A percentile compares a stretch with the other conserved stretches of the same genome.
phyloP scores from a whole-genome alignment of 2,113 vertebrate species.

The Dendrocopos noguchii region DNA sequence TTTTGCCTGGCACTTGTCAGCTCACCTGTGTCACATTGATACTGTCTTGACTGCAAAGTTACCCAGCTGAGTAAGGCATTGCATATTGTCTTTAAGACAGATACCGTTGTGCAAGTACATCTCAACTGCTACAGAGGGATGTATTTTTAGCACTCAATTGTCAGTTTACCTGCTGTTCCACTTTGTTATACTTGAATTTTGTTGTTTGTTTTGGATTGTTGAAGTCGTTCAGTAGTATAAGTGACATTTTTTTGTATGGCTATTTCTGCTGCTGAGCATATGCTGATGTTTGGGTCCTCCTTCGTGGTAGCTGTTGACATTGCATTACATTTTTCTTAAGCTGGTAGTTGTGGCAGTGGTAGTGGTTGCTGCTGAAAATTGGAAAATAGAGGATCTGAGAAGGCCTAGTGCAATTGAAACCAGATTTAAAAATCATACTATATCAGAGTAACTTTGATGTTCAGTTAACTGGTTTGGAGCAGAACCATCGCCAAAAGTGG shows the following conservation, averaged over 20 bases:
- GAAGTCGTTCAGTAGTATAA: not conserved
- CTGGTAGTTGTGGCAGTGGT: not conserved
- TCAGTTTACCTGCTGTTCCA: not conserved
- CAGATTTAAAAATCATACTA: not conserved
- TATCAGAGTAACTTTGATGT: not conserved
- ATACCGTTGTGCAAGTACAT: not conserved
- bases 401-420: not conserved
- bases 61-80: not conserved
- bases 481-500: not conserved
- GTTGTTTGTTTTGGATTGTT: not conserved
- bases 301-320: not conserved
- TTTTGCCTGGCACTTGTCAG: not conserved
- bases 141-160: not conserved
- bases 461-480: not conserved
- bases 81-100: not conserved
- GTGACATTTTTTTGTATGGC: not conserved
- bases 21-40: accelerated
- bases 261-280: not conserved
- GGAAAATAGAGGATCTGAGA: not conserved
- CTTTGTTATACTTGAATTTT: not conserved
- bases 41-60: not conserved
- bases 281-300: not conserved
- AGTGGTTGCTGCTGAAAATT: not conserved
- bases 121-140: not conserved
- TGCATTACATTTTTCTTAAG: not conserved